Evolutionary conservation across 2,797 vertebrate genomes (phyloP).

Genomic region (Octomys mimax): DNA sequence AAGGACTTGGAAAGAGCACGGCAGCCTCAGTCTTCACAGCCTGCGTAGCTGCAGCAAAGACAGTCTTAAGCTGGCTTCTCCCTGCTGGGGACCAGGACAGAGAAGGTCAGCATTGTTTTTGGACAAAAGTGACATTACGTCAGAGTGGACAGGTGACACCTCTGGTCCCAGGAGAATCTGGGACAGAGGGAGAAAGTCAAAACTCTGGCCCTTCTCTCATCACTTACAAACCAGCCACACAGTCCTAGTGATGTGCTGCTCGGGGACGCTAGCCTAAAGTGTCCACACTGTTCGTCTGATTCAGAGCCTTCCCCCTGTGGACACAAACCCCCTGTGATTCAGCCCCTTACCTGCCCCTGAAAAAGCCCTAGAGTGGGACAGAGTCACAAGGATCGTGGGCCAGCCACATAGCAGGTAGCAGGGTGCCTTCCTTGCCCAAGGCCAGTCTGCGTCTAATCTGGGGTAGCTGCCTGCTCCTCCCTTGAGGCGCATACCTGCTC

Average conservation of each 20-base stretch:
- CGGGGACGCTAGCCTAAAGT: neutral
- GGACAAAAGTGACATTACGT: neutral
- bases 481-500: neutral
- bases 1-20: neutral
- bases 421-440: neutral
- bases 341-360: accelerated
- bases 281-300: no score
- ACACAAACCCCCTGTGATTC: no score
- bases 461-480: neutral
- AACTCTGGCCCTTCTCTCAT: neutral
- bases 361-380: accelerated
- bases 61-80: neutral
- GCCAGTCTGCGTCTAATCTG: accelerated
- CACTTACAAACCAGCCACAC: neutral
- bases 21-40: accelerated
- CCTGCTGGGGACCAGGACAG: neutral
- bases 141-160: neutral
- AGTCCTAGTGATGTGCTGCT: neutral
- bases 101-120: neutral
- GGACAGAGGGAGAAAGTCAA: neutral
- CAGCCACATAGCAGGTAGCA: accelerated
- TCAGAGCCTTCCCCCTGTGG: neutral
- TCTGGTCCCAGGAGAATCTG: neutral
- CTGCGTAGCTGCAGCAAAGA: accelerated
- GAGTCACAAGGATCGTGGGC: no score